Base-by-base conservation (phyloP, 2,888 invertebrate genomes). In the Protula sp. region DNA sequence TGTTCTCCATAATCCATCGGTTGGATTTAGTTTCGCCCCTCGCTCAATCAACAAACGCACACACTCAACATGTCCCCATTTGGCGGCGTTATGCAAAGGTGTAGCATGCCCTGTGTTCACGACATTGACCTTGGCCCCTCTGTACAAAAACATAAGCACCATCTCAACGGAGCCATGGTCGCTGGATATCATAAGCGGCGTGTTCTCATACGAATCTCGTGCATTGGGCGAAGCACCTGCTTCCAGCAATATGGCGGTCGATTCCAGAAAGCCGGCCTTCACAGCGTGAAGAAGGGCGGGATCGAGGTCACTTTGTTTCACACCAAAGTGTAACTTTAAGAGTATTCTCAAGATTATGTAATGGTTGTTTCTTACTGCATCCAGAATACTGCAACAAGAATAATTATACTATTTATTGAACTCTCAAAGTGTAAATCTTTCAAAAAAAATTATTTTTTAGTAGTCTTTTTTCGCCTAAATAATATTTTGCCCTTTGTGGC, bases 51-150 rank as follows among this genome's bases (percentile, higher is more conserved):
- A 48, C 26, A 59, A 31, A 26, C 61, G 29, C 19, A 61, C 50
- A 45, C 64, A 63, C 19, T 61, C 55, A 4, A 30, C 53, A 57
- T 60, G 55, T 9, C 67, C 67, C 62, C 62, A 67, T 38, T 63
- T 67, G 22, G 67, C 59, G n/a, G 63, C 62, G 27, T 56, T 30
- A 48, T 67, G 67, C 27, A 67, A 60, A 4, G 67, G 64, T 28
- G 65, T 67, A 30, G 47, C 51, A 3, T 59, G 30, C 9, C 19
- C 19, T 14, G 9, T 19, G 9, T 9, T 38, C 19, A 14, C 9
- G 9, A 19, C 38, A 38, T 38, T 38, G 19, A 60, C 57, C 30
- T 57, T 28, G 4, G 60, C 64, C 22, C 61, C 61, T n/a, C 30
- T 30, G n/a, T 47, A 50, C 30, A 64, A 26, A 22, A 67, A 60